phyloP scores from a whole-genome alignment of 2,113 vertebrate species.

The Nanorana parkeri region DNA sequence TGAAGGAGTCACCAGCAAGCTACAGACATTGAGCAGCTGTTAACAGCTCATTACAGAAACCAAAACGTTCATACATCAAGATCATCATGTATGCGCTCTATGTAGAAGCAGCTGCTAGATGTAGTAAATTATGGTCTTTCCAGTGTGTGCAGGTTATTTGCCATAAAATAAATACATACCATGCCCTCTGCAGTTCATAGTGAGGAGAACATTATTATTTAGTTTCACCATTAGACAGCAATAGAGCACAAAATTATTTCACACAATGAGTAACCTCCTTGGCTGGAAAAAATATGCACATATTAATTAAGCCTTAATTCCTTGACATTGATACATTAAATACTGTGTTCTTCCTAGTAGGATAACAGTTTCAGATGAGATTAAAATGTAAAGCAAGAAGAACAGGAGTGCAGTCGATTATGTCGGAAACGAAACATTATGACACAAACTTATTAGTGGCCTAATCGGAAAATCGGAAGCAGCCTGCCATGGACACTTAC shows the following conservation, averaged over 20 bases:
- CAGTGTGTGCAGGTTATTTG: too few species aligned
- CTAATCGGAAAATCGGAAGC: conserved; percentile 49
- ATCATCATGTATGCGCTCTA: too few species aligned
- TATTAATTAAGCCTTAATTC: conserved; percentile 24
- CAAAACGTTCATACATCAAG: too few species aligned
- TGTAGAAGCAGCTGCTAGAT: too few species aligned
- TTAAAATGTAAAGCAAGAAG: conserved; percentile 49
- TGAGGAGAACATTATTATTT: not conserved
- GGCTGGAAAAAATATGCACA: not conserved
- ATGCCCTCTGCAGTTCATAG: not conserved
- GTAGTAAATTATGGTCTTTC: too few species aligned
- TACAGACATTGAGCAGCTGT: too few species aligned
- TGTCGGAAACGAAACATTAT: conserved; percentile 37
- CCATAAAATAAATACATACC: too few species aligned
- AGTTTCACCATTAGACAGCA: not conserved
- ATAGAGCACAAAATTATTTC: not conserved
- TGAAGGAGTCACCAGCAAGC: too few species aligned
- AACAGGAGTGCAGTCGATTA: conserved; percentile 22
- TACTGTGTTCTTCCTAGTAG: conserved; percentile 24
- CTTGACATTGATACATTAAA: conserved; percentile 16
- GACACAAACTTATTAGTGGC: conserved; percentile 50
- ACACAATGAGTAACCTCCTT: not conserved
- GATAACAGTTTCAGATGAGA: conserved; percentile 40
- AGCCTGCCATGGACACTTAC: conserved; percentile 37
- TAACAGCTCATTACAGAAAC: too few species aligned